Evolutionary conservation across 1,140 invertebrate species (phyloP).

Genomic region (Lucilia sericata): DNA sequence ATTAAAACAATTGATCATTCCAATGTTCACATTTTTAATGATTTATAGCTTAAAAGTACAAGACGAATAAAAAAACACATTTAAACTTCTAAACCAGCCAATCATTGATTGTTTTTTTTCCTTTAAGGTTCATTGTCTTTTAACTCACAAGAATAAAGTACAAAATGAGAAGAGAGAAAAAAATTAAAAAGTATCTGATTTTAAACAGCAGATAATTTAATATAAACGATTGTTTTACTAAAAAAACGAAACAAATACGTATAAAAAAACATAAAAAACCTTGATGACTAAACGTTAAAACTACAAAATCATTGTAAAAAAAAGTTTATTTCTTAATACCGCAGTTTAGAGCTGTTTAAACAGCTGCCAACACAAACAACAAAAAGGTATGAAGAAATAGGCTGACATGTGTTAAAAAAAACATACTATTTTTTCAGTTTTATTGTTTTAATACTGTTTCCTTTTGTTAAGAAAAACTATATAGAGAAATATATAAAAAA

Average conservation of each 20-base stretch:
- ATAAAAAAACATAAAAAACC: background rate
- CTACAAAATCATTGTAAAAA: background rate
- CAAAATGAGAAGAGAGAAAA: background rate
- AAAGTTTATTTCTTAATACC: background rate
- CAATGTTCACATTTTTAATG: background rate
- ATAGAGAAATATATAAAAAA: background rate
- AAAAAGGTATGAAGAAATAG: background rate
- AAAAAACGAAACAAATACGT: background rate
- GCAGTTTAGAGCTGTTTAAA: slow-evolving; percentile 1
- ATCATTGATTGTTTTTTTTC: background rate
- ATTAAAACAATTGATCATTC: background rate
- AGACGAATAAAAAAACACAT: background rate
- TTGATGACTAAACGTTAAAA: slow-evolving; percentile 20
- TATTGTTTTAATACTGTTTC: background rate
- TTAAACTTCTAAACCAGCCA: background rate
- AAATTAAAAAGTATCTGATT: slow-evolving; percentile 18
- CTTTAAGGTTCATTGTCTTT: slow-evolving; percentile 25
- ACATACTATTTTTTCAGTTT: too few relatives aligned
- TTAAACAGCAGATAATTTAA: slow-evolving; percentile 14
- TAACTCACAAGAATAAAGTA: background rate
- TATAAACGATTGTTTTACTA: background rate
- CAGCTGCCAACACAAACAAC: background rate
- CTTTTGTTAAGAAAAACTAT: background rate
- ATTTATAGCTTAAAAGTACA: background rate
- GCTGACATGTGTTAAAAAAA: background rate